Conservation (phyloP, 2,113 vertebrate species). For the Gallinago undulata region DNA sequence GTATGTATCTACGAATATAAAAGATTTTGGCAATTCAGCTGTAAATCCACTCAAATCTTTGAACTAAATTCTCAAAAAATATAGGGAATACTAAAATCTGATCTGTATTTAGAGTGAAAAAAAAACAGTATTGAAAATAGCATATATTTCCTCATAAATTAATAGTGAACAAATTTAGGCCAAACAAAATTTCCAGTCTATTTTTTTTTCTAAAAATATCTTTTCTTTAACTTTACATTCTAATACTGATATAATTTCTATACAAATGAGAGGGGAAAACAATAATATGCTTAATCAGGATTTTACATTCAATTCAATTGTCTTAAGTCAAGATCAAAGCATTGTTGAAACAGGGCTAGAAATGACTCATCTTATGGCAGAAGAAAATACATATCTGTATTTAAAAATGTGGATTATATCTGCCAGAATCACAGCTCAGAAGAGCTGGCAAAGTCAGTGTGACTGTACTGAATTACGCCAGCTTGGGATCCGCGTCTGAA, state of each 20-base stretch:
- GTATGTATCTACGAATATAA: not conserved
- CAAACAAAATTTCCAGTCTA: not conserved
- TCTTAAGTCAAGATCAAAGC: not conserved
- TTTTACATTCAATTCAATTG: not conserved
- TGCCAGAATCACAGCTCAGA: not conserved
- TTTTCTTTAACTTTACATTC: not conserved
- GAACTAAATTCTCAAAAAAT: not conserved
- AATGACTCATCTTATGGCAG: not conserved
- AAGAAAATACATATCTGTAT: conserved; percentile 14
- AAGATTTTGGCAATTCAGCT: not conserved
- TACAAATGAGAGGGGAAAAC: not conserved
- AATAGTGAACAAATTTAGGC: not conserved
- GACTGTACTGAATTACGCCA: not conserved
- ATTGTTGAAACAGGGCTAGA: not conserved
- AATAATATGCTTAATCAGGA: not conserved
- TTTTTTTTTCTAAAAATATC: not conserved
- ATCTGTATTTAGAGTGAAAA: not conserved
- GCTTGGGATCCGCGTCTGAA: not conserved
- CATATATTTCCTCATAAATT: not conserved
- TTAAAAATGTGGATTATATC: not conserved
- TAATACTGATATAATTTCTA: not conserved
- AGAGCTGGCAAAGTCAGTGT: not conserved
- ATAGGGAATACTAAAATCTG: not conserved
- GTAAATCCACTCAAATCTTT: not conserved
- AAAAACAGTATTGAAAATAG: not conserved